Base-by-base conservation (phyloP, 1,140 invertebrate genomes). In the Asobara japonica region DNA sequence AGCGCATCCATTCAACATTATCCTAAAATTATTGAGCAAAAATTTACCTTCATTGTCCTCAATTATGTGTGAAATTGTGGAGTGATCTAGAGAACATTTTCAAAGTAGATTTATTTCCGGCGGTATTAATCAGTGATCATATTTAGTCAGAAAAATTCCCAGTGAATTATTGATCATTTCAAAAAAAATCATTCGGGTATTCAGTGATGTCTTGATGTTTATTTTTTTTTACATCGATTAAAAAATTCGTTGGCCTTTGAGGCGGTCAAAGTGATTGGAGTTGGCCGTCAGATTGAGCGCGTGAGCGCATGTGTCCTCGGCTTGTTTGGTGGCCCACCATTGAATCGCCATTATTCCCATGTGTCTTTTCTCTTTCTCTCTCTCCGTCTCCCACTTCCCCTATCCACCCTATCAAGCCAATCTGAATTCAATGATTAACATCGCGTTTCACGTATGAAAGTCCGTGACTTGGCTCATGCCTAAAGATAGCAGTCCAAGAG, bases 51-150 rank as follows among this genome's bases (percentile, higher is more conserved):
- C 4, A 56, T 20, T 56, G 8, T 22, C 10, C 13, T 56, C 48
- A 45, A 27, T 56, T 20, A 25, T 11, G 33, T 20, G 64, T 65
- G 33, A 65, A 41, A 65, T 18, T 65, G 64, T 65, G 64, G 33
- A 36, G 64, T 36, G 20, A 36, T 16, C n/a, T n/a, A n/a, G 22
- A 13, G 33, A 65, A 41, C 20, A 25, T n/a, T 36, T 36, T 20
- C 33, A 65, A 31, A 33, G n/a, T 13, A 36, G 11, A 36, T 36
- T 36, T 36, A 6, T 36, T 72, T 48, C 11, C 41, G 56, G 45
- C 61, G 67, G 60, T 38, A 27, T 67, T 65, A 65, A 67, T 66
- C 45, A 56, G 62, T 69, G 33, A 18, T 18, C 16, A 48, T 45
- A 16, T 18, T 30, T 18, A 29, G 18, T 45, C 8, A 68, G 29